Evolutionary conservation across 2,888 invertebrate genomes (phyloP).

Genomic region (Phlogophora meticulosa): DNA sequence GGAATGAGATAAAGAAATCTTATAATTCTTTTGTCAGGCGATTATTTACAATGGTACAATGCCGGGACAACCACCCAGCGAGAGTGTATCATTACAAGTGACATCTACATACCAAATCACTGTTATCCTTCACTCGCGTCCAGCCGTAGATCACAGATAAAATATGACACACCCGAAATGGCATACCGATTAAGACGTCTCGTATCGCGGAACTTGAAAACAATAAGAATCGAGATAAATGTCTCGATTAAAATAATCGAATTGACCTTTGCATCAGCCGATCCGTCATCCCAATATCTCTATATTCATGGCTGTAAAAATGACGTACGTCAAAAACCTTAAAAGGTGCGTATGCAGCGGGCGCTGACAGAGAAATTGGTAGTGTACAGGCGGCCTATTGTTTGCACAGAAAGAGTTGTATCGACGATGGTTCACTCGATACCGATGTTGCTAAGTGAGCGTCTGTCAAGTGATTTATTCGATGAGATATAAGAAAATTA

Average conservation of each 20-base stretch:
- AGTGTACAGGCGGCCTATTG: constrained; percentile 75
- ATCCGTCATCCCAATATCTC: constrained; percentile 83
- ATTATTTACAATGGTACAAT: constrained; percentile 61
- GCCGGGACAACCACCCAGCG: constrained; percentile 65
- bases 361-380: constrained; percentile 83
- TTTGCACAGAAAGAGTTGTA: constrained; percentile 78
- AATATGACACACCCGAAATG: constrained; percentile 78
- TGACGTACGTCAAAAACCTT: constrained; percentile 81
- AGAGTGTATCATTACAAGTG: constrained; percentile 68
- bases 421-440: constrained; percentile 75
- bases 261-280: constrained; percentile 81
- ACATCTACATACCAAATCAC: constrained; percentile 81
- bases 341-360: constrained; percentile 72
- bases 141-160: constrained; percentile 73
- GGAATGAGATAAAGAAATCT: constrained; percentile 56
- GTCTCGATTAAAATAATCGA: constrained; percentile 87
- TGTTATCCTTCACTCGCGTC: constrained; percentile 75
- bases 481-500: constrained; percentile 65
- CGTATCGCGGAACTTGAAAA: constrained; percentile 82
- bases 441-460: constrained; percentile 69
- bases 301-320: constrained; percentile 81
- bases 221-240: constrained; percentile 86
- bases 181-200: constrained; percentile 84
- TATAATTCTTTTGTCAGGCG: constrained; percentile 64
- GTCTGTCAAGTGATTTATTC: constrained; percentile 71